Conservation (phyloP, 2,113 vertebrate species). For the Oceanites oceanicus region DNA sequence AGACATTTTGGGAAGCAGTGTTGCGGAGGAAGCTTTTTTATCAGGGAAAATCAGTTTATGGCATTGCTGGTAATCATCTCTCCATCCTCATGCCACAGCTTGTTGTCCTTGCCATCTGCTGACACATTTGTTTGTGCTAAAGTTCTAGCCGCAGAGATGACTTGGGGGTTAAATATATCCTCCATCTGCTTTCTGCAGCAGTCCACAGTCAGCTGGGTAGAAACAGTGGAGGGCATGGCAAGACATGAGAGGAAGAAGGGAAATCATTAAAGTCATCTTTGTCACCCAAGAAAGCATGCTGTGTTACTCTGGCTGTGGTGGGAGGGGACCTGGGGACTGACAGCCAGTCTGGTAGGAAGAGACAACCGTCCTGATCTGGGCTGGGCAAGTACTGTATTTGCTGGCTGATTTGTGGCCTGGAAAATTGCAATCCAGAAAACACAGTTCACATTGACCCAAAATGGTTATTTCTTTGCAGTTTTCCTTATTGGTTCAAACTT, state of each 20-base stretch:
- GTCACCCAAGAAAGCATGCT: not conserved
- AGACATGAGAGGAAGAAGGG: not conserved
- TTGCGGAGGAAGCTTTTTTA: not conserved
- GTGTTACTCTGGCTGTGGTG: not conserved
- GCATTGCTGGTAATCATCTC: not conserved
- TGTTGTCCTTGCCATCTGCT: not conserved
- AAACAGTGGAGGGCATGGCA: not conserved
- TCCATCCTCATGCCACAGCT: not conserved
- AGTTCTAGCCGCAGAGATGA: not conserved
- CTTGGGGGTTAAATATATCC: not conserved
- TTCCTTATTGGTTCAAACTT: not conserved
- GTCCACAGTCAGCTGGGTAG: not conserved
- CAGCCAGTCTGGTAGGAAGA: not conserved
- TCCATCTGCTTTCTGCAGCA: not conserved
- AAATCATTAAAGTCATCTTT: not conserved
- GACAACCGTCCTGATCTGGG: not conserved
- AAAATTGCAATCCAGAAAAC: not conserved
- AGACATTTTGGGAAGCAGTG: not conserved
- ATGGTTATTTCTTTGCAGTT: not conserved
- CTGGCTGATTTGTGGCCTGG: not conserved
- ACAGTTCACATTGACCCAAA: not conserved
- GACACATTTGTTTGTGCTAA: not conserved
- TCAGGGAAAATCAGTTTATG: not conserved
- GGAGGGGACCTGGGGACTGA: not conserved
- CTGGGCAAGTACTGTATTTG: not conserved